Percentiles rank a stretch among this genome's conserved stretches.
phyloP scores from a whole-genome alignment of 2,888 invertebrate species.

The Pristionchus fissidentatus region DNA sequence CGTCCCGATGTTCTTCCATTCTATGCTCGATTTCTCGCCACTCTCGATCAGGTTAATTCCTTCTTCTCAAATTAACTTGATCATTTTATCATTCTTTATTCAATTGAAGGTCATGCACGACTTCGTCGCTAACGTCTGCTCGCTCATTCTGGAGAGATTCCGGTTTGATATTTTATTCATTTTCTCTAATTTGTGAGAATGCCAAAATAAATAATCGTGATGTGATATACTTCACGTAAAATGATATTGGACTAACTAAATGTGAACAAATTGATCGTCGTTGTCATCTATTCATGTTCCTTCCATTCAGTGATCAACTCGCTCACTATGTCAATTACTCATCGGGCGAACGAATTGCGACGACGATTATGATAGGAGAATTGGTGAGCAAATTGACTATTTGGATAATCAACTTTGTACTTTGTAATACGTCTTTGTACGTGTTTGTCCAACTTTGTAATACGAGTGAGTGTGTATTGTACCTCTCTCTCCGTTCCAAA shows the following conservation, averaged over 20 bases:
- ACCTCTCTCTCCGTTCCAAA: too few species aligned
- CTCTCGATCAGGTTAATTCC: constrained; percentile 60
- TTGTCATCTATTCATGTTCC: too few species aligned
- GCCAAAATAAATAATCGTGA: too few species aligned
- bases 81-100: background rate
- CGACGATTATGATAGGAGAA: constrained; percentile 41
- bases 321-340: background rate
- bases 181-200: background rate
- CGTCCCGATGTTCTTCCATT: constrained; percentile 65
- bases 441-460: too few species aligned
- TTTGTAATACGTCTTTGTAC: too few species aligned
- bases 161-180: background rate
- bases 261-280: background rate
- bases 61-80: background rate
- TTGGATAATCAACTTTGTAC: background rate
- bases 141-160: constrained; percentile 8
- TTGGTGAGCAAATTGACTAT: background rate
- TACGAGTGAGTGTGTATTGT: too few species aligned
- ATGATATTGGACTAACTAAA: too few species aligned
- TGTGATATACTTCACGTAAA: too few species aligned
- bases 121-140: constrained; percentile 39
- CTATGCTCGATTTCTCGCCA: constrained; percentile 70
- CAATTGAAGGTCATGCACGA: constrained; percentile 56
- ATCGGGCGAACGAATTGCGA: constrained; percentile 1
- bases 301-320: constrained; percentile 26